Base-by-base conservation (phyloP, 64 coral and sea anemone species). In the Cladopsammia gracilis region DNA sequence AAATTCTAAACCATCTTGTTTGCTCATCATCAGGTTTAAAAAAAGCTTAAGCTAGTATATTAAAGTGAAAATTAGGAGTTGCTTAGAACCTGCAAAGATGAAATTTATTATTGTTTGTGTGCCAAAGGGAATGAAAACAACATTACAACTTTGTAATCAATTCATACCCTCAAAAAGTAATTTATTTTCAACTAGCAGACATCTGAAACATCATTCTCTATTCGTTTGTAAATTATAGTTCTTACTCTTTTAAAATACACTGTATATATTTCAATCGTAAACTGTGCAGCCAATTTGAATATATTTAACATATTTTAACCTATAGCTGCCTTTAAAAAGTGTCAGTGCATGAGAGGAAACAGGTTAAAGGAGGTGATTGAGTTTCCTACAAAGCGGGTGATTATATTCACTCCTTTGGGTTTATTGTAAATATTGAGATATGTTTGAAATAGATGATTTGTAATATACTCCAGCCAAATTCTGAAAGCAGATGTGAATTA, bases 361-460 rank as follows among this genome's bases (percentile, higher is more conserved):
- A 49, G 42, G 43, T 83, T 9, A 6, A 10, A 43, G 42, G 44
- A 67, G 13, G 19, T 83, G 44, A 23, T 83, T 50, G 62, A 50
- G 9, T 83, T 83, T 83, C 42, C 44, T 18, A 44, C 45, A 26
- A 83, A 65, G 58, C 71, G 73, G 71, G 72, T 93, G 91, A 62
- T 87, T 84, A 85, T 76, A 86, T 93, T 77, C 73, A 80, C n/a
- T 43, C 58, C 58, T 70, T 82, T 73, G 66, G 71, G 91, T 77
- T 62, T 86, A 87, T 86, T 86, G 91, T 93, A 64, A 93, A 87
- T 75, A 93, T 86, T 86, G 82, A 86, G 60, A 68, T 12, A 60
- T 86, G 91, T 93, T 93, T 86, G 82, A 65, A 93, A 93, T 77
- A 86, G 82, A 58, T 93, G 82, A 78, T 93, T 77, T 93, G 91